A percentile compares a stretch with the other conserved stretches of the same genome.
These are phyloP conservation scores for Imbricaverruca yamaguchii DNA, from an alignment of 2,888 invertebrate genomes.

Conservation along the genomic window DNA sequence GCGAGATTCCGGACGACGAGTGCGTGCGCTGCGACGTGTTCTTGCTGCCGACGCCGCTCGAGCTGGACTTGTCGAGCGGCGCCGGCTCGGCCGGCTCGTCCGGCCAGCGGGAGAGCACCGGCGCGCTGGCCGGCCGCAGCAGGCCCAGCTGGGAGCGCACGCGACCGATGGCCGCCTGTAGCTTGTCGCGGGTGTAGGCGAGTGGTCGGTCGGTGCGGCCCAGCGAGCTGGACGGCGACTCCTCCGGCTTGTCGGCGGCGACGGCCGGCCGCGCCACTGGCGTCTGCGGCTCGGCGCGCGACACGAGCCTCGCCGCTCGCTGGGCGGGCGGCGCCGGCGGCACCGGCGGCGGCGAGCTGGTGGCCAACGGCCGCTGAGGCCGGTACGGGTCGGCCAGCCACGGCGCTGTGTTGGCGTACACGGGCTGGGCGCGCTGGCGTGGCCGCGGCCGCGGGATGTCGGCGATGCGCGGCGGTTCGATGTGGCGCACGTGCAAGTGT, in stretches of 20 bases:
- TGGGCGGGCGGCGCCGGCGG: conserved; percentile 50
- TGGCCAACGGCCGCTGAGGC: conserved; percentile 45
- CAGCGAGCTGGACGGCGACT: conserved; percentile 15
- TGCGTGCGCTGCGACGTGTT: conserved; percentile 58
- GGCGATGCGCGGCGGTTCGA: conserved; percentile 31
- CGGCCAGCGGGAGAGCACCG: conserved; percentile 28
- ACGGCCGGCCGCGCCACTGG: conserved; percentile 23
- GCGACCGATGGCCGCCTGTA: conserved; percentile 37
- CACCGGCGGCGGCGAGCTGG: conserved; percentile 46
- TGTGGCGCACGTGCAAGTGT: conserved; percentile 30
- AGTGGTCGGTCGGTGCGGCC: conserved; percentile 31
- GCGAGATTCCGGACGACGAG: conserved; percentile 10
- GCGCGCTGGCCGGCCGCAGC: conserved; percentile 33
- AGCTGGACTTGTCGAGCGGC: conserved; percentile 70
- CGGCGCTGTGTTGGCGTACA: neutral
- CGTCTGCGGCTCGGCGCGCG: conserved; percentile 15
- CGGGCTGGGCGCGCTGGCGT: conserved; percentile 3
- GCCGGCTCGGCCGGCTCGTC: conserved; percentile 38
- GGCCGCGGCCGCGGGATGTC: conserved; percentile 29
- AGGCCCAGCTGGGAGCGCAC: conserved; percentile 32
- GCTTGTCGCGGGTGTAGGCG: conserved; percentile 37
- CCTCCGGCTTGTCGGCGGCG: conserved; percentile 21
- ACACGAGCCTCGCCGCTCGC: conserved; percentile 45
- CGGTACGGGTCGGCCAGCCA: neutral
- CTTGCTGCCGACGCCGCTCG: conserved; percentile 57